phyloP scores from a whole-genome alignment of 2,888 invertebrate species.

The Linnaemya vulpina region DNA sequence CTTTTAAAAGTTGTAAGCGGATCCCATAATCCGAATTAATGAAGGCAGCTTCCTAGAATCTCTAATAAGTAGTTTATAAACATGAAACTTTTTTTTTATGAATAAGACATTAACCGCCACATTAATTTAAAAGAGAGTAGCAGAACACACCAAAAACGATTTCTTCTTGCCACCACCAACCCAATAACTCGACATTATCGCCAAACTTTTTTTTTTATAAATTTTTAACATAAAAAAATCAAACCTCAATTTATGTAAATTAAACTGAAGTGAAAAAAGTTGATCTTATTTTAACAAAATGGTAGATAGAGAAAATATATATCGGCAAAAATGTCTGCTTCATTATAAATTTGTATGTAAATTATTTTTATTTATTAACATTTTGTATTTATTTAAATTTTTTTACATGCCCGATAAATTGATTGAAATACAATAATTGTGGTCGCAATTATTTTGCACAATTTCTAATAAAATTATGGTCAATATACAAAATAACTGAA shows the following conservation, averaged over 20 bases:
- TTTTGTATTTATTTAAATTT: slow-evolving; percentile 14
- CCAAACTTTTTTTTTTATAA: neutral
- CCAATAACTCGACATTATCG: slow-evolving; percentile 9
- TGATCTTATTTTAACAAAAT: neutral
- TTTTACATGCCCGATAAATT: slow-evolving; percentile 30
- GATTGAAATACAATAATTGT: slow-evolving; percentile 65
- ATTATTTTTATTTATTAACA: slow-evolving; percentile 44
- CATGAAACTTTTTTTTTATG: too few species aligned
- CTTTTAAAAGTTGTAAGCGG: too few species aligned
- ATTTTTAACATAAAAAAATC: slow-evolving; percentile 23
- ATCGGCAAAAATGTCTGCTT: slow-evolving; percentile 6
- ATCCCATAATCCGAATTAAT: too few species aligned
- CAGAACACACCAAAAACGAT: neutral
- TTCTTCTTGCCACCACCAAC: neutral
- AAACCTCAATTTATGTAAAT: slow-evolving; percentile 26
- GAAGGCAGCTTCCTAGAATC: too few species aligned
- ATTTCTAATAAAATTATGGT: slow-evolving; percentile 69
- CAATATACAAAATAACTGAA: slow-evolving; percentile 49
- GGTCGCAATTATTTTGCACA: slow-evolving; percentile 66
- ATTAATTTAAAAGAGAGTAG: too few species aligned
- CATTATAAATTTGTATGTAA: slow-evolving; percentile 51
- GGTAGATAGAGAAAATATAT: neutral
- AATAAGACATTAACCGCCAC: too few species aligned
- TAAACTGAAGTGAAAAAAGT: slow-evolving; percentile 19
- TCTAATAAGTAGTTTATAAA: too few species aligned